Evolutionary conservation across 2,888 invertebrate genomes (phyloP).

Genomic region (Drosophila planitibia): DNA sequence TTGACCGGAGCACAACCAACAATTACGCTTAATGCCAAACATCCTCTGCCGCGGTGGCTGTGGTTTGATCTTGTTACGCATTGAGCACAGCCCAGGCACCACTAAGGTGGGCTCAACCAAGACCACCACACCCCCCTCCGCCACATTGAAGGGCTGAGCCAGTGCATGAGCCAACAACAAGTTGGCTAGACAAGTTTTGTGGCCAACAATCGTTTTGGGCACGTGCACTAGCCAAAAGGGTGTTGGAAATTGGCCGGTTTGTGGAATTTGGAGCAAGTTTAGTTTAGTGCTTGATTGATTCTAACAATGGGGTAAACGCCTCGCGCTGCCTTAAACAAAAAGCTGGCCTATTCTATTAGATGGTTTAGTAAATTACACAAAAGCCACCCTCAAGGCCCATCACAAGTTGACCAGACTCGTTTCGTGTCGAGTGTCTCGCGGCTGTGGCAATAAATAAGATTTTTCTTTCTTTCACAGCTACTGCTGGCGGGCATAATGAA

Average conservation of each 20-base stretch:
- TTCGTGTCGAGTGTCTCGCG: not conserved
- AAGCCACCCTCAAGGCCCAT: slow-evolving; percentile 21
- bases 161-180: slow-evolving; percentile 12
- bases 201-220: slow-evolving; percentile 32
- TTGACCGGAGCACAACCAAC: slow-evolving; percentile 61
- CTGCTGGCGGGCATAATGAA: slow-evolving; percentile 49
- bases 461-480: slow-evolving; percentile 60
- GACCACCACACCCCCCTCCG: not conserved
- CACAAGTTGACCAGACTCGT: slow-evolving; percentile 19
- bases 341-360: slow-evolving; percentile 65
- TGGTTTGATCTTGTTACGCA: slow-evolving; percentile 82
- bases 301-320: slow-evolving; percentile 39
- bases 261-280: slow-evolving; percentile 46
- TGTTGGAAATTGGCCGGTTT: slow-evolving; percentile 60
- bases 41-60: slow-evolving; percentile 79
- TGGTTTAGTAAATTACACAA: slow-evolving; percentile 73
- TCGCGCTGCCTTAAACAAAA: slow-evolving; percentile 29
- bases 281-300: slow-evolving; percentile 61
- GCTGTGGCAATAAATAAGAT: slow-evolving; percentile 63
- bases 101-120: slow-evolving; percentile 48
- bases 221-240: slow-evolving; percentile 60
- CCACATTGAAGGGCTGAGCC: slow-evolving; percentile 1
- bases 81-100: slow-evolving; percentile 39
- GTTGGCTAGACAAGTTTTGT: not conserved
- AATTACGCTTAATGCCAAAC: slow-evolving; percentile 82